Evolutionary conservation across 2,888 invertebrate genomes (phyloP).

Genomic region (Cantharis lateralis): DNA sequence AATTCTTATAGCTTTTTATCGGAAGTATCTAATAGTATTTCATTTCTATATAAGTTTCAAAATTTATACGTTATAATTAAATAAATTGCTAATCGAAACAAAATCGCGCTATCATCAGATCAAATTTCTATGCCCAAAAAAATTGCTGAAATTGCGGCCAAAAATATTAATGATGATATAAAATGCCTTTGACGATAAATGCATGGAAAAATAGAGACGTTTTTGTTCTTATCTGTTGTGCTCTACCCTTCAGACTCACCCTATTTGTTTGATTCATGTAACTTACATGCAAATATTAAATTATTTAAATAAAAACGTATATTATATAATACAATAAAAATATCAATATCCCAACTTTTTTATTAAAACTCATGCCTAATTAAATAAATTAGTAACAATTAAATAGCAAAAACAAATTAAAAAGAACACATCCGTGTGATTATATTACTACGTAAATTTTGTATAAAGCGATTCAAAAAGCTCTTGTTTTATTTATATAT

Average conservation of each 20-base stretch:
- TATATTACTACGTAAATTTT: background rate
- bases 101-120: slow-evolving; percentile 8
- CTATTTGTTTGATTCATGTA: background rate
- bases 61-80: slow-evolving; percentile 21
- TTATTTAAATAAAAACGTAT: background rate
- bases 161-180: background rate
- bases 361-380: background rate
- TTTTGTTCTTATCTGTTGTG: background rate
- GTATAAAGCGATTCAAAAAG: background rate
- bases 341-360: background rate
- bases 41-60: slow-evolving; percentile 11
- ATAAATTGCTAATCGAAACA: slow-evolving; percentile 30
- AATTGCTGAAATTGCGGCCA: background rate
- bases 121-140: background rate
- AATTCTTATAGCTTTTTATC: background rate
- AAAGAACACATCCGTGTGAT: background rate
- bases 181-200: background rate
- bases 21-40: slow-evolving; percentile 1
- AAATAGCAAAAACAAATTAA: background rate
- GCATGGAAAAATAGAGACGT: background rate
- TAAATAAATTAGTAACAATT: background rate
- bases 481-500: background rate
- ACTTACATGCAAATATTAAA: background rate
- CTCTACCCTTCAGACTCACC: background rate
- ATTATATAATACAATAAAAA: background rate